These are phyloP conservation scores for Agrochola macilenta DNA, from an alignment of 2,888 invertebrate genomes.

Conservation along the genomic window DNA sequence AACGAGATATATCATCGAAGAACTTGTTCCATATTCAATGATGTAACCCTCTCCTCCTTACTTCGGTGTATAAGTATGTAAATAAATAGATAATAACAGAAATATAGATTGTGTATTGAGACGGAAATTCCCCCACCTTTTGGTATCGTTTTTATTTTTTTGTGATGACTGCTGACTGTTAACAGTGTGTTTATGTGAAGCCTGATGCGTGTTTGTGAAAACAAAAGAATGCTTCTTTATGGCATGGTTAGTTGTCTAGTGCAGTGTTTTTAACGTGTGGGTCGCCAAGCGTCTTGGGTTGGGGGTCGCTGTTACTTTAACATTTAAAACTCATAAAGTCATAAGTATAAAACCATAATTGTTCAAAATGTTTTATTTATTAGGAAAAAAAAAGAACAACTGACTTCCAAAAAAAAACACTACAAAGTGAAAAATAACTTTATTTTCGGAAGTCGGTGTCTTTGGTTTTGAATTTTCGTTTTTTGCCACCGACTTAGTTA, in stretches of 20 bases:
- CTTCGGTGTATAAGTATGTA: background rate
- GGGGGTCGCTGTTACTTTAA: background rate
- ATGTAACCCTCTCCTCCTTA: conserved; percentile 10
- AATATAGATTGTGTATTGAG: conserved; percentile 29
- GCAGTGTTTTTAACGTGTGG: background rate
- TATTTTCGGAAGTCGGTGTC: too few species aligned
- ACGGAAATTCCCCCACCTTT: conserved; percentile 16
- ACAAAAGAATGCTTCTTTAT: background rate
- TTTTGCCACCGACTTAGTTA: too few species aligned
- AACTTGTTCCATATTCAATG: conserved; percentile 54
- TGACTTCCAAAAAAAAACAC: too few species aligned
- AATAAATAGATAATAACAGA: background rate
- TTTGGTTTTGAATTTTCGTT: too few species aligned
- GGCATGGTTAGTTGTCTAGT: background rate
- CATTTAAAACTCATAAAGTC: background rate
- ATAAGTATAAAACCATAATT: background rate
- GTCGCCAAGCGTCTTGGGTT: background rate
- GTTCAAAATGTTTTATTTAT: background rate
- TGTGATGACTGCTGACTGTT: background rate
- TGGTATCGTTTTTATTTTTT: background rate
- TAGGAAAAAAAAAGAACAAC: background rate
- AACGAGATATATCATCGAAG: conserved; percentile 18
- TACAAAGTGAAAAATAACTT: too few species aligned
- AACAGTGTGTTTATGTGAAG: background rate
- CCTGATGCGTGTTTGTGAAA: background rate